Evolutionary conservation across 2,113 vertebrate species (phyloP), one percentile per base, ranked within the genome.

Genomic region (Paradoxurus hermaphroditus): DNA sequence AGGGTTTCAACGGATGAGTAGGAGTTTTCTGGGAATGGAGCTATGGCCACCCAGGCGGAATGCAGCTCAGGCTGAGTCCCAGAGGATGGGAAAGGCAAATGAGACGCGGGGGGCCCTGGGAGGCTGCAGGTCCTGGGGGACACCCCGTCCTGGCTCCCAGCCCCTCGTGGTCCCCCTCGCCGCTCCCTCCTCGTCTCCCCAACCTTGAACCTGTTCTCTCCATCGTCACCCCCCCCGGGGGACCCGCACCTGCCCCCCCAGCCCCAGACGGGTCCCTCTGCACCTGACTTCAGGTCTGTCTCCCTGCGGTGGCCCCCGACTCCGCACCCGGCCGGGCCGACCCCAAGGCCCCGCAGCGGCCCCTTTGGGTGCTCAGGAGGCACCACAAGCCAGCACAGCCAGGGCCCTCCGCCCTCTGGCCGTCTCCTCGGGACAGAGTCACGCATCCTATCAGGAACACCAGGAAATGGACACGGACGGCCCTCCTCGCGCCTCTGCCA

Each of bases 321-420:
- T 62, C 34, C 65, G 27, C 65, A 16, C 34, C 25, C 29, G 3
- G 9, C 73, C 0, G 0, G 23, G 73, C 59, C 59, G 67, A 79
- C 36, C 44, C 23, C 3, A 34, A 21, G 10, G n/a, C n/a, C 36
- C 41, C 11, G 14, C 59, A 0, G 73, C 34, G 9, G 34, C 25
- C 27, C 59, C 27, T 14, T 36, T 27, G 3, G 23, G 10, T 46
- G 8, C 59, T 44, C 72, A 13, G 29, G 6, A n/a, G 72, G 41
- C 27, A 12, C 0, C 0, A 27, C 0, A 0, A 31, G n/a, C 7
- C 1, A 1, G 51, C n/a, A 0, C 56, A 16, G 7, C 86, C 36
- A 0, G 34, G 0, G 16, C 5, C 46, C 15, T 15, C 0, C 34
- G 41, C 39, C 31, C 39, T 62, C 63, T 41, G 1, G 0, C 78